phyloP scores from a whole-genome alignment of 37 sponge, comb jelly and placozoan species.

The Diacarnus erythraeanus region DNA sequence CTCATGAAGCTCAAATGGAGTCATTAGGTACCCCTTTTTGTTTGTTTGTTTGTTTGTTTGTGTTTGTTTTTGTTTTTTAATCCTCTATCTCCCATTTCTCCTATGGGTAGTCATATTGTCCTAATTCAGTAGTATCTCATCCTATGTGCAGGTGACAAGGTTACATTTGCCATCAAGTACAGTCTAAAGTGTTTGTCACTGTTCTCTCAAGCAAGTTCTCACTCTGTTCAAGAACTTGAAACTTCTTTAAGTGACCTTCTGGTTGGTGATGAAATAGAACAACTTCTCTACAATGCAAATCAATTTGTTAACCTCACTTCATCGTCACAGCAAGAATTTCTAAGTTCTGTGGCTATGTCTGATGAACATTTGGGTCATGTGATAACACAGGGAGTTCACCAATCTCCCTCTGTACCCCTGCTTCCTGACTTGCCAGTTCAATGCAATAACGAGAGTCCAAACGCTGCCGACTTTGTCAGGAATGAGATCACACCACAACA shows the following conservation, averaged over 20 bases:
- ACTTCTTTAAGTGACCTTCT: background rate
- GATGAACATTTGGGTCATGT: background rate
- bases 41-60: no score
- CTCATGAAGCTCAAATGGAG: background rate
- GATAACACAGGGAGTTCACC: background rate
- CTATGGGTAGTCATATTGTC: no score
- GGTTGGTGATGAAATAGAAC: background rate
- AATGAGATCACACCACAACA: background rate
- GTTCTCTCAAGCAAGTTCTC: background rate
- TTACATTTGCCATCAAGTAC: constrained; percentile 1
- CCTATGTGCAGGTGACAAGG: constrained; percentile 2
- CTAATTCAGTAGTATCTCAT: no score
- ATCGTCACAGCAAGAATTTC: background rate
- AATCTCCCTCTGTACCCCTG: background rate
- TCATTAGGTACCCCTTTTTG: constrained; percentile 12
- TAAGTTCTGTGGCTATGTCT: background rate
- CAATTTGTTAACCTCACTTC: background rate
- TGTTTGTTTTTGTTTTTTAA: no score
- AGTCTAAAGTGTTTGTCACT: background rate
- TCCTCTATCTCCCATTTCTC: no score
- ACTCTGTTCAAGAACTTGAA: background rate
- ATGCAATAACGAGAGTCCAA: background rate
- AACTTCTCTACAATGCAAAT: background rate
- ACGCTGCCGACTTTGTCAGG: background rate
- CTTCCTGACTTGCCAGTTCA: background rate